A percentile compares a stretch with the other conserved stretches of the same genome.
Evolutionary conservation across 2,113 vertebrate species (phyloP).

Genomic region (Cyanoramphus novaezelandiae): DNA sequence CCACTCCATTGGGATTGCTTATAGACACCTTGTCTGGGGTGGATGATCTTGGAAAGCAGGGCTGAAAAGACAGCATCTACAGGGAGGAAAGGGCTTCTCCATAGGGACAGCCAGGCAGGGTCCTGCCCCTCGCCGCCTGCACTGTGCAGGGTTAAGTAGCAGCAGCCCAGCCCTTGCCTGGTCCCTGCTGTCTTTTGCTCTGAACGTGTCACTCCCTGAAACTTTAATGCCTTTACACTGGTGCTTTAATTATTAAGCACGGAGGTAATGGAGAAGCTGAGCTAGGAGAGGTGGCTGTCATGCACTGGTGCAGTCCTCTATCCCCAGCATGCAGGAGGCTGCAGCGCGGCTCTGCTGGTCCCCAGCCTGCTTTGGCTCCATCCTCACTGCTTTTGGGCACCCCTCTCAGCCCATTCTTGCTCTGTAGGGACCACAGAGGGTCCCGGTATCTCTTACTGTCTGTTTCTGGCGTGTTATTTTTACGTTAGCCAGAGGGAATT

Average conservation of each 20-base stretch:
- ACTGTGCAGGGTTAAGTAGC: neutral
- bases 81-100: neutral
- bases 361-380: neutral
- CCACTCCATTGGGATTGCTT: neutral
- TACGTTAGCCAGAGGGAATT: neutral
- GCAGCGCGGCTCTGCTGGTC: accelerated
- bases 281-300: neutral
- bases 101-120: neutral
- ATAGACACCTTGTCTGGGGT: neutral
- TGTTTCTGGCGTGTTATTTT: neutral
- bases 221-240: slow-evolving; percentile 63
- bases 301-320: neutral
- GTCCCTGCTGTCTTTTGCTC: neutral
- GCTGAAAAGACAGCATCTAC: neutral
- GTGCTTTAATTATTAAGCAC: slow-evolving; percentile 34
- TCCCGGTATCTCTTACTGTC: neutral
- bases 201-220: slow-evolving; percentile 37
- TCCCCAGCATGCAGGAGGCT: accelerated
- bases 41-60: neutral
- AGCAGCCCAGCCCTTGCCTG: neutral
- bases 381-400: neutral
- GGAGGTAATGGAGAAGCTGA: slow-evolving; percentile 37
- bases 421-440: neutral
- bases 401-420: neutral
- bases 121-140: accelerated